phyloP scores from a whole-genome alignment of 2,888 invertebrate genomes.

The Heliconius cydno region DNA sequence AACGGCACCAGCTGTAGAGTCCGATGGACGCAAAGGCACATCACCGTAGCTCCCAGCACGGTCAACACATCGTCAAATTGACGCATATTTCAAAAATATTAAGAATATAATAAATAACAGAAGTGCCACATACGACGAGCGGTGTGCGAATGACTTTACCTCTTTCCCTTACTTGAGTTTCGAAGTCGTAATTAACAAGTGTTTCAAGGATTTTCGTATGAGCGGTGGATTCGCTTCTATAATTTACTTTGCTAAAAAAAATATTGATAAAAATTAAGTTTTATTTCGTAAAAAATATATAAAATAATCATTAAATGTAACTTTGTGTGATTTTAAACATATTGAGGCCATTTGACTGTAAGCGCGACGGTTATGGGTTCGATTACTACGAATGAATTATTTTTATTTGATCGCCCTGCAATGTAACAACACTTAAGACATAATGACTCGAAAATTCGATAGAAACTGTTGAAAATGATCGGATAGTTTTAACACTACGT shows the following conservation, averaged over 20 bases:
- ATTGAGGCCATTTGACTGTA: too few relatives aligned
- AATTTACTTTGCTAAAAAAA: neutral
- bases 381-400: neutral
- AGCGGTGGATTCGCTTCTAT: conserved; percentile 44
- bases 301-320: too few relatives aligned
- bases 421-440: too few relatives aligned
- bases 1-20: conserved; percentile 70
- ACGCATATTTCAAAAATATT: conserved; percentile 29
- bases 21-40: conserved; percentile 64
- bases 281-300: too few relatives aligned
- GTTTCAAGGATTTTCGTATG: conserved; percentile 67
- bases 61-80: conserved; percentile 42
- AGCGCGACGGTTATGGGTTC: neutral
- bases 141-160: conserved; percentile 62
- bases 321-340: too few relatives aligned
- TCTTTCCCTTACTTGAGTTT: conserved; percentile 57
- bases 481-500: too few relatives aligned
- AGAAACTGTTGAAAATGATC: too few relatives aligned
- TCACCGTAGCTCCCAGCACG: conserved; percentile 56
- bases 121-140: conserved; percentile 56
- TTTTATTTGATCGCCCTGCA: neutral
- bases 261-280: too few relatives aligned
- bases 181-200: conserved; percentile 67
- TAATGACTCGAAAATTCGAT: too few relatives aligned
- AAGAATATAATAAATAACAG: conserved; percentile 34